Percentiles rank a stretch among this genome's conserved stretches.
Evolutionary conservation across 2,113 vertebrate species (phyloP).

Genomic region (Microcebus griseorufus): DNA sequence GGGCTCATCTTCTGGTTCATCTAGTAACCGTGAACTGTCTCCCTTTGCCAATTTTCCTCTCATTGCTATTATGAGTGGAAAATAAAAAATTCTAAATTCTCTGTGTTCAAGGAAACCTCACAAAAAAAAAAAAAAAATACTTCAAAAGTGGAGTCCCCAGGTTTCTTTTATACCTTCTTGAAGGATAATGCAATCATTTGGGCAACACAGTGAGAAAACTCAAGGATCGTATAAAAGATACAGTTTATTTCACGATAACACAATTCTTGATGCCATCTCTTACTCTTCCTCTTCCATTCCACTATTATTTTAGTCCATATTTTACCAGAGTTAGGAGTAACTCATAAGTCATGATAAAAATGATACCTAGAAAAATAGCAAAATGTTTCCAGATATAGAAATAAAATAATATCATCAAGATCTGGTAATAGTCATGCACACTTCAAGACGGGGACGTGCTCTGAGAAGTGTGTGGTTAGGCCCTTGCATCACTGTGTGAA

Average conservation of each 20-base stretch:
- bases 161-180: neutral
- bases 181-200: neutral
- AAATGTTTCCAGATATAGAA: neutral
- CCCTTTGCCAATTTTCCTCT: neutral
- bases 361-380: neutral
- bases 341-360: neutral
- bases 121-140: neutral
- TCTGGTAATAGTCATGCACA: neutral
- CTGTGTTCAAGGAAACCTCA: neutral
- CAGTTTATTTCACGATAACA: neutral
- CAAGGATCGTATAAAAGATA: neutral
- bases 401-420: neutral
- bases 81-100: neutral
- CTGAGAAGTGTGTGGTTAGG: neutral
- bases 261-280: neutral
- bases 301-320: too few species aligned
- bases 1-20: neutral
- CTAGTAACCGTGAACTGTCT: rapidly evolving
- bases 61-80: neutral
- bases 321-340: neutral
- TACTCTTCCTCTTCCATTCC: neutral
- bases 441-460: neutral
- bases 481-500: too few species aligned
- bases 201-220: neutral
- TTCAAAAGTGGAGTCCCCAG: neutral